phyloP scores from a whole-genome alignment of 2,113 vertebrate species.

The Reinhardtius hippoglossoides region DNA sequence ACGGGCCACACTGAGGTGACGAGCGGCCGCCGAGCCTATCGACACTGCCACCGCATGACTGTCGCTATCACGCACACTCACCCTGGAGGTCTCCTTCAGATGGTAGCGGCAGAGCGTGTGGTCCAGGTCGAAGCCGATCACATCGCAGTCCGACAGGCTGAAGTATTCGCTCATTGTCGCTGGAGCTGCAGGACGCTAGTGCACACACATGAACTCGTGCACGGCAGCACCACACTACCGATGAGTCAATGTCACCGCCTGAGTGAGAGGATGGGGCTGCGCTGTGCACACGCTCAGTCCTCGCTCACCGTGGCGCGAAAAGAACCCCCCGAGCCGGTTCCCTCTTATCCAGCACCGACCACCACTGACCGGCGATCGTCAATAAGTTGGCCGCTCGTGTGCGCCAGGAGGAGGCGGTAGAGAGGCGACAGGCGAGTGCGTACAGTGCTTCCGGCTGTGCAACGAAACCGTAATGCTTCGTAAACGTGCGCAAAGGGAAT shows the following conservation, averaged over 20 bases:
- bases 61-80: conserved; percentile 76
- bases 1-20: background rate
- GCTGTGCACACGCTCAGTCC: conserved; percentile 33
- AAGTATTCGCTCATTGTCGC: conserved; percentile 86
- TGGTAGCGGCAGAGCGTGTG: conserved; percentile 93
- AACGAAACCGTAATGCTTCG: conserved; percentile 60
- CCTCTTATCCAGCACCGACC: too few species aligned
- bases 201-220: conserved; percentile 31
- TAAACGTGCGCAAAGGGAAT: background rate
- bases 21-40: background rate
- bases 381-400: conserved; percentile 26
- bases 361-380: background rate
- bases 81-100: conserved; percentile 89
- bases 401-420: conserved; percentile 54
- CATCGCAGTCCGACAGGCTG: conserved; percentile 88
- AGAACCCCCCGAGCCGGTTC: background rate
- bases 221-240: conserved; percentile 5
- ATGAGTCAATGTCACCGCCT: conserved; percentile 62
- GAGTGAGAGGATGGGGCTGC: conserved; percentile 20
- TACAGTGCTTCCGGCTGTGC: conserved; percentile 66
- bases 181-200: background rate
- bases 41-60: conserved; percentile 39
- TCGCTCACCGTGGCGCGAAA: background rate
- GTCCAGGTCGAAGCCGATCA: conserved; percentile 93
- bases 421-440: conserved; percentile 22